Evolutionary conservation across 2,113 vertebrate species (phyloP).

Genomic region (Embiotoca jacksoni): DNA sequence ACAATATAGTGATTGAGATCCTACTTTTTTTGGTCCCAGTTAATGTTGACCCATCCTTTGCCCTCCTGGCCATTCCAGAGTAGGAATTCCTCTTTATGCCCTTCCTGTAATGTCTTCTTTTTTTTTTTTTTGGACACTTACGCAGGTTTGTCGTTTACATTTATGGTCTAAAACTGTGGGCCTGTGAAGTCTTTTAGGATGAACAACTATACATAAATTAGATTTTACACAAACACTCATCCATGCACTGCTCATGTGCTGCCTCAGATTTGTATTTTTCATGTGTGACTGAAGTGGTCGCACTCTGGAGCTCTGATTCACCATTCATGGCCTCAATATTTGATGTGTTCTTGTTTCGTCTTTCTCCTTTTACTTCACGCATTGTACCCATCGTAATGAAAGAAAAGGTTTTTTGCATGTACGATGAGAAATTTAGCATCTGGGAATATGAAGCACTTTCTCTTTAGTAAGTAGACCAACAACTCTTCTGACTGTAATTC

Average conservation of each 20-base stretch:
- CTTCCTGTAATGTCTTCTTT: background rate
- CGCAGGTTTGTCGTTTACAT: background rate
- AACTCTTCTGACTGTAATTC: background rate
- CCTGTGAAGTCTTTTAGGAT: background rate
- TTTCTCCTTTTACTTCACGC: background rate
- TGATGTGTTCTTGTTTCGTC: background rate
- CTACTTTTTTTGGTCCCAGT: background rate
- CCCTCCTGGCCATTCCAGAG: background rate
- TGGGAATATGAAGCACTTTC: background rate
- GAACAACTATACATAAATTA: background rate
- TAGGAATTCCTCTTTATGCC: background rate
- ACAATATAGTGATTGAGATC: background rate
- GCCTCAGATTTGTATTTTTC: background rate
- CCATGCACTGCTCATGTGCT: background rate
- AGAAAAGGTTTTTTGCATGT: background rate
- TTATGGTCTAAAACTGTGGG: background rate
- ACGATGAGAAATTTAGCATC: background rate
- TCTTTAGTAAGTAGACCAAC: constrained; percentile 8
- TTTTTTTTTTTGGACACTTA: background rate
- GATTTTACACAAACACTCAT: background rate
- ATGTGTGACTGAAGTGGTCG: too few species aligned
- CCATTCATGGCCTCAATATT: background rate
- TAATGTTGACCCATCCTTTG: background rate
- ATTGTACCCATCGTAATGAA: background rate
- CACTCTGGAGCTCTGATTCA: background rate